Conservation (phyloP, 2,797 vertebrate species). For the Enteromius treurensis region DNA sequence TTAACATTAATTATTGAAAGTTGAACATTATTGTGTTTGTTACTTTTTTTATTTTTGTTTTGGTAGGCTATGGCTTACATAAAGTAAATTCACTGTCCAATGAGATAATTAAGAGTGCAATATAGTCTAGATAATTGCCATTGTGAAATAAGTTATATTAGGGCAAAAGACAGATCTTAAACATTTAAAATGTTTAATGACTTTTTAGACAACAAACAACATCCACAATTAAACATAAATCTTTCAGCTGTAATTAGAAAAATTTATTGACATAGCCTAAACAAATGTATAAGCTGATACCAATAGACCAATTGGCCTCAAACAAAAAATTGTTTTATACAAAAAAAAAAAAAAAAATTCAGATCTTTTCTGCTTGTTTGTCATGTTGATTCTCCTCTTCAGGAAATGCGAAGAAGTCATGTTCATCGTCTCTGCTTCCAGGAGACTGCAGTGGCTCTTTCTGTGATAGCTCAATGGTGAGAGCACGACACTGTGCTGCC, state of each 20-base stretch:
- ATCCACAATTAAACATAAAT: too few relatives aligned
- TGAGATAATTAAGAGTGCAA: neutral
- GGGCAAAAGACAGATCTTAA: neutral
- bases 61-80: neutral
- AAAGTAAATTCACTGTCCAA: neutral
- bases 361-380: neutral
- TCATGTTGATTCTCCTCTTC: too few relatives aligned
- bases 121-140: neutral
- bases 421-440: too few relatives aligned
- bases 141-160: neutral
- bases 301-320: neutral
- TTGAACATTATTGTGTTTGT: neutral
- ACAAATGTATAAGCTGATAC: neutral
- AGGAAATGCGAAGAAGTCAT: too few relatives aligned
- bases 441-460: too few relatives aligned
- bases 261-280: neutral
- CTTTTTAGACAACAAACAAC: neutral
- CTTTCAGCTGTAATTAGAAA: neutral
- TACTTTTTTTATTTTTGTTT: neutral
- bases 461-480: too few relatives aligned
- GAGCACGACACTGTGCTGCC: too few relatives aligned
- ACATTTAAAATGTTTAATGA: neutral
- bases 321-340: neutral
- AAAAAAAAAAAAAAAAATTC: neutral
- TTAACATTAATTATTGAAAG: neutral